Evolutionary conservation across 2,113 vertebrate genomes (phyloP).

Genomic region (Gymnocephalus cernua): DNA sequence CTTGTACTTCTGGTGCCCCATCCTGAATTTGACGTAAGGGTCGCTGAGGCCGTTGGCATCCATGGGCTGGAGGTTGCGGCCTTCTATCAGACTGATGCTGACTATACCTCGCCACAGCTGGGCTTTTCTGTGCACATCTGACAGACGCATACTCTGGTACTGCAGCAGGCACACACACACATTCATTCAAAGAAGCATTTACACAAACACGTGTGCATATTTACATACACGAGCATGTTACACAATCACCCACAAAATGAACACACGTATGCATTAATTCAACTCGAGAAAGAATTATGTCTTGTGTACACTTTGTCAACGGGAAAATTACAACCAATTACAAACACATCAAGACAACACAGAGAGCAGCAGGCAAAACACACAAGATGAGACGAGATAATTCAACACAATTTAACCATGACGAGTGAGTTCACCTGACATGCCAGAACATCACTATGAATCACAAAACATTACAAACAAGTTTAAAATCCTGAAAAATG

Average conservation of each 20-base stretch:
- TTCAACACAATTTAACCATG: slow-evolving; percentile 15
- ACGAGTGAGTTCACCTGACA: slow-evolving; percentile 19
- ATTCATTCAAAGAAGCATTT: slow-evolving; percentile 26
- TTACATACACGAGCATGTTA: slow-evolving; percentile 18
- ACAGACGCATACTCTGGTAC: slow-evolving; percentile 94
- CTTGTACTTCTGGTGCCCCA: slow-evolving; percentile 98
- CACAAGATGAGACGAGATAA: slow-evolving; percentile 26
- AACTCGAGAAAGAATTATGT: background rate
- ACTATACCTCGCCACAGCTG: slow-evolving; percentile 98
- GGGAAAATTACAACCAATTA: slow-evolving; percentile 1
- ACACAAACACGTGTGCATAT: slow-evolving; percentile 13
- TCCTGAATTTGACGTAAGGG: slow-evolving; percentile 95
- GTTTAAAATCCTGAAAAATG: background rate
- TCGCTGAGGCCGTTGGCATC: slow-evolving; percentile 94
- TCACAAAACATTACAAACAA: background rate
- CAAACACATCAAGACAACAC: slow-evolving; percentile 45
- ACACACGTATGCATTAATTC: slow-evolving; percentile 30
- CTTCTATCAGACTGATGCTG: slow-evolving; percentile 95
- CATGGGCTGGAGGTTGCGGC: slow-evolving; percentile 92
- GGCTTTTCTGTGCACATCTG: slow-evolving; percentile 93
- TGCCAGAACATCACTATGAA: slow-evolving; percentile 10
- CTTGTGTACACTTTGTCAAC: slow-evolving; percentile 13
- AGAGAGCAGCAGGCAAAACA: slow-evolving; percentile 60
- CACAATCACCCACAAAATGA: slow-evolving; percentile 17
- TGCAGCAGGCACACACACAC: slow-evolving; percentile 76